Evolutionary conservation across 2,888 invertebrate genomes (phyloP).

Genomic region (Hypercompe scribonia): DNA sequence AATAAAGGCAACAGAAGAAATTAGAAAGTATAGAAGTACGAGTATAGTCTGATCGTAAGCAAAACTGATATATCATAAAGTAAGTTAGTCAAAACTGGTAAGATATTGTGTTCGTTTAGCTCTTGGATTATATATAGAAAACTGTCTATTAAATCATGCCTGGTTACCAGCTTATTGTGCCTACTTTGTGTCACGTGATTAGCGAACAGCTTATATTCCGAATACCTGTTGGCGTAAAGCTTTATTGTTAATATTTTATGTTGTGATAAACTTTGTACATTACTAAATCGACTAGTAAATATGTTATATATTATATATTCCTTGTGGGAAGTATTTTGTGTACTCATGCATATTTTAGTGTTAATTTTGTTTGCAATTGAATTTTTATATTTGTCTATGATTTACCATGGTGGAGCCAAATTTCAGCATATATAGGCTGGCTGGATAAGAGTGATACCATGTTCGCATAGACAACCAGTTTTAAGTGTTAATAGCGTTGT

Average conservation of each 20-base stretch:
- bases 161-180: neutral
- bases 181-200: neutral
- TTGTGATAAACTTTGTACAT: neutral
- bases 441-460: no score
- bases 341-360: no score
- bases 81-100: neutral
- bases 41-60: neutral
- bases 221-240: neutral
- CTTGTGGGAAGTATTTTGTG: no score
- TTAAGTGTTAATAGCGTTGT: no score
- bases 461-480: no score
- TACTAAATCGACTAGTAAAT: neutral
- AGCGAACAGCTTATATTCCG: neutral
- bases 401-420: no score
- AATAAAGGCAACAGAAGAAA: no score
- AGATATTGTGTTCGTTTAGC: neutral
- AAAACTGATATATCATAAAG: neutral
- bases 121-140: neutral
- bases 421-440: no score
- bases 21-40: no score
- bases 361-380: no score
- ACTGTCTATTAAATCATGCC: neutral
- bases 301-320: no score
- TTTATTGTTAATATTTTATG: neutral
- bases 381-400: no score